Evolutionary conservation across 2,888 invertebrate genomes (phyloP), one percentile per base, ranked within the genome.

Genomic region (Apamea epomidion): DNA sequence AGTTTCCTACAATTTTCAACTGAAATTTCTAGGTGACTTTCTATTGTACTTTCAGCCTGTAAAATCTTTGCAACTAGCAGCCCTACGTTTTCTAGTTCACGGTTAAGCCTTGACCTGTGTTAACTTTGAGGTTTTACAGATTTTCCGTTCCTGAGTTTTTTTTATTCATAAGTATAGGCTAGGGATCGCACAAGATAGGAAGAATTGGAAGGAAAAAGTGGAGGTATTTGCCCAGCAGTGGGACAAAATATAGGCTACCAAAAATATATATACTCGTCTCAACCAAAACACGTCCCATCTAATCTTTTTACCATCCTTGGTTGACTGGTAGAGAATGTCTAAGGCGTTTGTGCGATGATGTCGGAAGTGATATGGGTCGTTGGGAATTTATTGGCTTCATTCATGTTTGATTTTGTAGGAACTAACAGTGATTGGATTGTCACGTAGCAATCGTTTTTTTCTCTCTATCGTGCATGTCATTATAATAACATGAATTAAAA

Each of bases 41-140:
- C 18, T 29, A 29, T 51, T 64, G 29, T 58, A 21, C 4, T 78
- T 67, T 25, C 48, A 8, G 37, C n/a, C 51, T 32, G 42, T 65
- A n/a, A 54, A 67, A 48, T 54, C 6, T 18, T 64, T 64, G n/a
- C 16, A 12, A 51, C 21, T 51, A 25, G 42, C 67, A 71, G 21
- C 83, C 68, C 83, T 82, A 62, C 25, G 51, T 14, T 69, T 69
- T 78, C 32, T 70, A 68, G 78, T n/a, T 78, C 84, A 37, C 10
- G 74, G 74, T 8, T 21, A 70, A 42, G 29, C 84, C 82, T 78
- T 83, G 84, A 82, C 78, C 73, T 60, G 16, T 65, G 69, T 42
- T 45, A 21, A 32, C 32, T n/a, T 58, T 12, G 8, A 37, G 25
- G 29, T 10, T 54, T 37, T 48, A 7, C 37, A 42, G 69, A 69